Evolutionary conservation across 2,888 invertebrate genomes (phyloP).

Genomic region (Pristionchus arcanus): DNA sequence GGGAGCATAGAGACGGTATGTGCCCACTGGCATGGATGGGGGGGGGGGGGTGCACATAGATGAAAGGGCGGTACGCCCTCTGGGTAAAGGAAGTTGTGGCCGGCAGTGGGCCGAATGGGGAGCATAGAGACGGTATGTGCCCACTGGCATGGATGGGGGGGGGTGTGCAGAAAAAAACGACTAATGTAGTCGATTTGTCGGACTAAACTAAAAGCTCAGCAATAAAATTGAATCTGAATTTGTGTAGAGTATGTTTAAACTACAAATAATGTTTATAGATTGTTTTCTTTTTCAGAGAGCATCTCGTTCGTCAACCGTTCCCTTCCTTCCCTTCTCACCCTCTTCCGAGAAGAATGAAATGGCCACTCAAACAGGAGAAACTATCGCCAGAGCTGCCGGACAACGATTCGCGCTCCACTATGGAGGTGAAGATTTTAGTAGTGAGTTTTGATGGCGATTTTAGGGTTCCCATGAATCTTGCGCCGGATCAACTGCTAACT

Average conservation of each 20-base stretch:
- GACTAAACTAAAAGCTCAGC: too few relatives aligned
- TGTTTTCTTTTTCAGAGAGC: background rate
- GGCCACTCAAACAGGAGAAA: constrained; percentile 54
- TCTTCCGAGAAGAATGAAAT: constrained; percentile 3
- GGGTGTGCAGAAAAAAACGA: too few relatives aligned
- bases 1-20: background rate
- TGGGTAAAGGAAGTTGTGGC: background rate
- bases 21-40: background rate
- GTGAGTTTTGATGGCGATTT: background rate
- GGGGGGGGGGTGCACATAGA: background rate
- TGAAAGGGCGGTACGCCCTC: background rate
- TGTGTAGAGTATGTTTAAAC: background rate
- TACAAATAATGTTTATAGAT: background rate
- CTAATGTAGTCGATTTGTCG: too few relatives aligned
- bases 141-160: background rate
- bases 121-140: background rate
- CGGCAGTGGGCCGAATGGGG: background rate
- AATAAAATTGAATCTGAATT: too few relatives aligned
- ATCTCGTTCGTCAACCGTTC: background rate
- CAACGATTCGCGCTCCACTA: constrained; percentile 45
- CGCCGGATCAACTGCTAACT: background rate
- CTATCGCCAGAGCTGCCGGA: constrained; percentile 42
- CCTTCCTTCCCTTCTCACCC: constrained; percentile 23
- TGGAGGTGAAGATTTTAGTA: constrained; percentile 40
- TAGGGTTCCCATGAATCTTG: background rate